Conservation (phyloP, 2,797 vertebrate species). For the Harpagifer antarcticus region DNA sequence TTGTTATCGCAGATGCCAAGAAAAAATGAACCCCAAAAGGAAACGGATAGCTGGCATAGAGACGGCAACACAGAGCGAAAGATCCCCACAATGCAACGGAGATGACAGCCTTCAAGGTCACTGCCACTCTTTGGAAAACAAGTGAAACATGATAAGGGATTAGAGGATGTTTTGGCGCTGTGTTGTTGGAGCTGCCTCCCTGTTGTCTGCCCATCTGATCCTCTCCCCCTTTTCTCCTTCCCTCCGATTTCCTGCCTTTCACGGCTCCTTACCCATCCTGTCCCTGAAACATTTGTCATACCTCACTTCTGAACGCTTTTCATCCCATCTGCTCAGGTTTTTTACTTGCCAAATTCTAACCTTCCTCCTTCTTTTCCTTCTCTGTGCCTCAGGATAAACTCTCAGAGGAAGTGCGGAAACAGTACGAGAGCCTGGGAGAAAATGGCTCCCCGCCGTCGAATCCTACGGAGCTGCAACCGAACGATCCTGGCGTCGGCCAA, state of each 20-base stretch:
- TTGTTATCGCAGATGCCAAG: slow-evolving; percentile 64
- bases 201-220: slow-evolving; percentile 53
- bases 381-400: slow-evolving; percentile 86
- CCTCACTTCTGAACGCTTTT: slow-evolving; percentile 23
- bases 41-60: slow-evolving; percentile 38
- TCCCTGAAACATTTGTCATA: slow-evolving; percentile 34
- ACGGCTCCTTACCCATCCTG: slow-evolving; percentile 13
- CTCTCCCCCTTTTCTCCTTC: slow-evolving; percentile 24
- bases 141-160: slow-evolving; percentile 76
- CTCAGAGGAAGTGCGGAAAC: slow-evolving; percentile 87
- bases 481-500: slow-evolving; percentile 73
- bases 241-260: slow-evolving; percentile 44
- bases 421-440: slow-evolving; percentile 76
- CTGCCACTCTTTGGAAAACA: slow-evolving; percentile 60
- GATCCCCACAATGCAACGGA: slow-evolving; percentile 31
- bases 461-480: slow-evolving; percentile 40
- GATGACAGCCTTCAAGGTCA: slow-evolving; percentile 72
- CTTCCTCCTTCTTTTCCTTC: slow-evolving; percentile 6
- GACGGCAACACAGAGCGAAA: slow-evolving; percentile 17
- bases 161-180: slow-evolving; percentile 64
- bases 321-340: slow-evolving; percentile 59
- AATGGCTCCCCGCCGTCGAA: slow-evolving; percentile 58
- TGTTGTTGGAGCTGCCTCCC: slow-evolving; percentile 55
- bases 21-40: slow-evolving; percentile 5
- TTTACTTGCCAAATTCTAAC: slow-evolving; percentile 26